Evolutionary conservation across 2,888 invertebrate genomes (phyloP), one percentile per base, ranked within the genome.

Genomic region (Lycia hirtaria): DNA sequence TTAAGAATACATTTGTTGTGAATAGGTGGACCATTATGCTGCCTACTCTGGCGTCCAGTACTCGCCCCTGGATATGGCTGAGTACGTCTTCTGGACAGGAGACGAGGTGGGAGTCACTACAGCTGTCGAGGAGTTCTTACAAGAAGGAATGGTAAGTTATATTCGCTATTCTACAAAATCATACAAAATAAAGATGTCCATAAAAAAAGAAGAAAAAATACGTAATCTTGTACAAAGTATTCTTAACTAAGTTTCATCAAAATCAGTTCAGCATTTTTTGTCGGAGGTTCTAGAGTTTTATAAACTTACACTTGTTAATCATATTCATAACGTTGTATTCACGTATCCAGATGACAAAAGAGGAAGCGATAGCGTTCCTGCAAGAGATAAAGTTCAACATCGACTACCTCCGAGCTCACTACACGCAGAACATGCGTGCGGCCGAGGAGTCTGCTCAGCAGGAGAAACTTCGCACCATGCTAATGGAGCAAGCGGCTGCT

Each of bases 11-110:
- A 22, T 15, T 24, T 10, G 7, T 17, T 26, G 1, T 53, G 6
- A 28, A 32, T 80, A 95, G 94, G 87, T 93, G 81, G 93, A 93
- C 47, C 93, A 92, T 68, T 92, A 84, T 56, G 78, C 88, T 0
- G 74, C 93, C 0, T 93, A 93, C 70, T 80, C 92, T 5, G 94
- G 93, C 47, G 93, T 94, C 2, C 95, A 95, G 71, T 96, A 96
- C 74, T 94, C 96, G 0, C 95, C 96, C 0, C 88, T 95, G 49
- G 96, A 96, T 72, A 95, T 96, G 94, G 96, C 96, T 0, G 96
- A 96, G 75, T 96, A 96, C 70, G 95, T 96, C 2, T 96, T 96
- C 80, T 96, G 96, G 95, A 96, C 96, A 0, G 96, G 96, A 0
- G 96, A 96, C 76, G 96, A 96, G 75, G 94, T 94, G 48, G 95